phyloP scores from a whole-genome alignment of 2,888 invertebrate genomes.

The Acanthosepion lycidas region DNA sequence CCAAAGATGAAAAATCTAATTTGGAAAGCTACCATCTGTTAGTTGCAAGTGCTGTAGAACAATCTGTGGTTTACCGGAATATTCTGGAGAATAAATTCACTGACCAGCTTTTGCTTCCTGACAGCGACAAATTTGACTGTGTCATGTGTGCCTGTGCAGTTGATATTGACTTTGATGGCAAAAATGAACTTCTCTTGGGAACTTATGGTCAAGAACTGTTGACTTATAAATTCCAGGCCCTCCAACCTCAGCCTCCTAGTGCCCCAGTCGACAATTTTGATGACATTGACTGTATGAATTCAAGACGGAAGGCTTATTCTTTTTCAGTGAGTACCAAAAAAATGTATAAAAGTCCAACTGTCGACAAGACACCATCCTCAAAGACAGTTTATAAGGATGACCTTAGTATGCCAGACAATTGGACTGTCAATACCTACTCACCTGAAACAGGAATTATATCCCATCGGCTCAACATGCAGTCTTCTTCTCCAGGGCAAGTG shows the following conservation, averaged over 20 bases:
- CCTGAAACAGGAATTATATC: constrained; percentile 37
- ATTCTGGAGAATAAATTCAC: constrained; percentile 69
- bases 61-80: constrained; percentile 79
- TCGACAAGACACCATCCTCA: background rate
- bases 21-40: constrained; percentile 77
- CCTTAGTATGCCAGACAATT: constrained; percentile 40
- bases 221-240: constrained; percentile 64
- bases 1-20: constrained; percentile 49
- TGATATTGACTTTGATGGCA: constrained; percentile 83
- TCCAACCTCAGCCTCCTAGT: background rate
- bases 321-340: constrained; percentile 43
- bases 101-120: constrained; percentile 70
- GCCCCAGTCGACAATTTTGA: constrained; percentile 37
- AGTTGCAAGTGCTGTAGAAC: constrained; percentile 78
- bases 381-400: constrained; percentile 46
- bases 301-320: constrained; percentile 40
- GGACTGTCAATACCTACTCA: constrained; percentile 37
- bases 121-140: constrained; percentile 79
- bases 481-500: background rate
- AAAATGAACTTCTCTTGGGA: constrained; percentile 82
- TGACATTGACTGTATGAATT: constrained; percentile 39
- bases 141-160: constrained; percentile 80
- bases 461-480: constrained; percentile 22
- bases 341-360: constrained; percentile 40
- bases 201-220: constrained; percentile 79